Conservation (phyloP, 2,113 vertebrate species). For the Chaetorhynchus papuensis region DNA sequence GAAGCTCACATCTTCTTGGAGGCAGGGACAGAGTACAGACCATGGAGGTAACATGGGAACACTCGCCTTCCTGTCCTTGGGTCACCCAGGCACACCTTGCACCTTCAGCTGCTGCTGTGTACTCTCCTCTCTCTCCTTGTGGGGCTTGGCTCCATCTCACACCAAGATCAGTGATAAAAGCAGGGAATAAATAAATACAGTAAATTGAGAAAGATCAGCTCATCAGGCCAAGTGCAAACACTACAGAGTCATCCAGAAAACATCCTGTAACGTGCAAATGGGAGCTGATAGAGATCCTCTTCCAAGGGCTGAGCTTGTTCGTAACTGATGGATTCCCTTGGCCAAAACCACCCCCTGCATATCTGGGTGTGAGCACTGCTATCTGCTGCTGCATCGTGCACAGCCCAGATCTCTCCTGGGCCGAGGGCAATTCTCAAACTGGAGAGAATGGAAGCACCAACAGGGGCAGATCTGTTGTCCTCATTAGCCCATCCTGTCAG, state of each 20-base stretch:
- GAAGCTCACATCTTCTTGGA: background rate
- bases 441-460: background rate
- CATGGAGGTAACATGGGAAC: background rate
- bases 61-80: background rate
- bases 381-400: background rate
- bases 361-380: slow-evolving; percentile 1
- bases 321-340: background rate
- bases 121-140: background rate
- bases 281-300: background rate
- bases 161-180: background rate
- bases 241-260: background rate
- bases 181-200: background rate
- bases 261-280: fast-evolving
- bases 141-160: background rate
- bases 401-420: background rate
- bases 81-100: background rate
- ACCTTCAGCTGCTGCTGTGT: background rate
- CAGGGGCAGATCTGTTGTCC: background rate
- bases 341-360: background rate
- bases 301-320: background rate
- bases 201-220: slow-evolving; percentile 8
- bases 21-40: background rate
- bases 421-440: background rate
- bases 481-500: background rate
- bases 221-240: background rate